Percentiles rank a stretch among this genome's conserved stretches.
Conservation (phyloP, 2,113 vertebrate genomes). For the Mormyrus iriodes region DNA sequence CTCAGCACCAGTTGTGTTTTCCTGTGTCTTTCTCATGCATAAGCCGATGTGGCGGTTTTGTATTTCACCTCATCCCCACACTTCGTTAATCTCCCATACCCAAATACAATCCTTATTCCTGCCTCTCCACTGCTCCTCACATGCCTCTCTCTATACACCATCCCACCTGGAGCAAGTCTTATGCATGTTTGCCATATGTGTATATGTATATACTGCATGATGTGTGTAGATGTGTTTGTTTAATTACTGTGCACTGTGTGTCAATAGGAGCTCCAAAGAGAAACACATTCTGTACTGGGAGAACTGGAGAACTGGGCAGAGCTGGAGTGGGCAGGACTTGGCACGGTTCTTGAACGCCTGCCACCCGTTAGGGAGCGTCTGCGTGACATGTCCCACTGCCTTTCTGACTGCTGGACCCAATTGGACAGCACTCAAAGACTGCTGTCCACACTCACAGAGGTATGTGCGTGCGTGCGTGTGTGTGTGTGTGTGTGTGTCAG, state of each 20-base stretch:
- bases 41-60: background rate
- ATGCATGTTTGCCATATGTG: background rate
- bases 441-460: constrained; percentile 71
- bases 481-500: background rate
- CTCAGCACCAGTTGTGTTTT: background rate
- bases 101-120: background rate
- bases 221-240: background rate
- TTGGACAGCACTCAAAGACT: constrained; percentile 72
- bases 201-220: background rate
- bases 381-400: constrained; percentile 62
- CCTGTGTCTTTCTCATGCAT: background rate
- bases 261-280: constrained; percentile 58
- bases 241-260: background rate
- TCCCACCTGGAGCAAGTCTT: background rate
- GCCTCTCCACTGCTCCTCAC: too few relatives aligned
- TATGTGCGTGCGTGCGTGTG: constrained; percentile 20
- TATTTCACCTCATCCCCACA: background rate
- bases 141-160: too few relatives aligned
- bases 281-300: constrained; percentile 55
- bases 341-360: constrained; percentile 53
- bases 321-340: constrained; percentile 59
- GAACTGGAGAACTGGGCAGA: constrained; percentile 60
- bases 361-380: constrained; percentile 62
- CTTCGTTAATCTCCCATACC: background rate
- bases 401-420: constrained; percentile 71